Conservation (phyloP, 2,888 invertebrate species). For the Coelinius sp. region DNA sequence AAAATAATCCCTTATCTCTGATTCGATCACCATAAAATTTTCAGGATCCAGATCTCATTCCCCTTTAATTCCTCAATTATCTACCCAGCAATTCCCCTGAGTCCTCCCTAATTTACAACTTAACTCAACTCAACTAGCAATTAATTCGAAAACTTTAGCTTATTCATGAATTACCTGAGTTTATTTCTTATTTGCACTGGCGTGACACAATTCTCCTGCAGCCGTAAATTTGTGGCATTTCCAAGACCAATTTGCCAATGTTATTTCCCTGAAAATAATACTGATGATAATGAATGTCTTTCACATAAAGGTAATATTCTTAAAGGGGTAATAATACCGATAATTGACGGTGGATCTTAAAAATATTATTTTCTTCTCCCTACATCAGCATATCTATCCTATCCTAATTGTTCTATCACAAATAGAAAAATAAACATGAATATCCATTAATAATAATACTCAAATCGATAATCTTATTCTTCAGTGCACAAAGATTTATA, state of each 20-base stretch:
- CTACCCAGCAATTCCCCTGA: neutral
- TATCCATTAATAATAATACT: constrained; percentile 18
- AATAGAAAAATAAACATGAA: neutral
- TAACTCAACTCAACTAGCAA: neutral
- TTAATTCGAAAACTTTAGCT: neutral
- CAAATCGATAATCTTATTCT: constrained; percentile 24
- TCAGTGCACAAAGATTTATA: constrained; percentile 8
- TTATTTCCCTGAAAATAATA: neutral
- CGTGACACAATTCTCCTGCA: neutral
- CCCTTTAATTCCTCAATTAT: neutral
- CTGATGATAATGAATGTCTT: neutral
- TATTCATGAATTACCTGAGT: neutral
- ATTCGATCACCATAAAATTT: neutral
- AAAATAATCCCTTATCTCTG: constrained; percentile 1
- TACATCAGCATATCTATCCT: neutral
- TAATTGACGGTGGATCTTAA: too few species aligned
- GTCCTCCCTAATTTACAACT: neutral
- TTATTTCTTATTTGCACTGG: neutral
- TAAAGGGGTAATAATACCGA: too few species aligned
- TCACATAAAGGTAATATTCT: too few species aligned
- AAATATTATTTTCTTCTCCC: too few species aligned
- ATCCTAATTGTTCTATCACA: neutral
- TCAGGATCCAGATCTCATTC: neutral
- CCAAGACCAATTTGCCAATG: neutral
- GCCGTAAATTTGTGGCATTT: neutral